A percentile compares a stretch with the other conserved stretches of the same genome.
These are phyloP conservation scores for Tipula confusa DNA, from an alignment of 2,888 invertebrate genomes.

Conservation along the genomic window DNA sequence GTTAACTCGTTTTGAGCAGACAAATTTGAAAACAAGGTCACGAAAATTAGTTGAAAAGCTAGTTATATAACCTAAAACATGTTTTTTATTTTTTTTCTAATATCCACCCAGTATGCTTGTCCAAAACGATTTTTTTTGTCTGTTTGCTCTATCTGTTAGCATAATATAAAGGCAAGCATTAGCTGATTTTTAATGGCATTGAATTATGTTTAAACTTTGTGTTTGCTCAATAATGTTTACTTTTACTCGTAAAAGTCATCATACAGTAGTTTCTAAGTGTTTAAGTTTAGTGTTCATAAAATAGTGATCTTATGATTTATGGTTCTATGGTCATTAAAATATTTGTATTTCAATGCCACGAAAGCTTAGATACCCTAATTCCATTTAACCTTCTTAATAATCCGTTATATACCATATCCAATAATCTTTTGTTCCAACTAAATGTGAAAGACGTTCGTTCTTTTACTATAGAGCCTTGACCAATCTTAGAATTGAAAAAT, in stretches of 20 bases:
- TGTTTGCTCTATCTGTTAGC: background rate
- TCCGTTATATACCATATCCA: too few species aligned
- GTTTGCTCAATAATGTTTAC: background rate
- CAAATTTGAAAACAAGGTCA: background rate
- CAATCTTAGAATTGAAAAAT: background rate
- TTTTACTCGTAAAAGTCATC: background rate
- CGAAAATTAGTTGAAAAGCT: background rate
- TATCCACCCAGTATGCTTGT: too few species aligned
- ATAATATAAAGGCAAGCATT: background rate
- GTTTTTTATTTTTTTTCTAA: background rate
- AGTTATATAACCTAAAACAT: too few species aligned
- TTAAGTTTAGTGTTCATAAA: background rate
- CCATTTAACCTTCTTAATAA: too few species aligned
- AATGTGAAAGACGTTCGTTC: background rate
- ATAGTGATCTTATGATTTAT: background rate
- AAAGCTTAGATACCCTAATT: too few species aligned
- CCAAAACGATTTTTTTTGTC: too few species aligned
- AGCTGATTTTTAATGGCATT: background rate
- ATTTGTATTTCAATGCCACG: too few species aligned
- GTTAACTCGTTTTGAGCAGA: background rate
- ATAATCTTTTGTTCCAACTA: background rate
- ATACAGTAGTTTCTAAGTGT: background rate
- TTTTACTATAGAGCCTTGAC: background rate
- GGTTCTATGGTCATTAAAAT: background rate
- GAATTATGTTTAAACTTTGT: background rate